Base-by-base conservation (phyloP, 2,888 invertebrate genomes). In the Glaucopsyche alexis region DNA sequence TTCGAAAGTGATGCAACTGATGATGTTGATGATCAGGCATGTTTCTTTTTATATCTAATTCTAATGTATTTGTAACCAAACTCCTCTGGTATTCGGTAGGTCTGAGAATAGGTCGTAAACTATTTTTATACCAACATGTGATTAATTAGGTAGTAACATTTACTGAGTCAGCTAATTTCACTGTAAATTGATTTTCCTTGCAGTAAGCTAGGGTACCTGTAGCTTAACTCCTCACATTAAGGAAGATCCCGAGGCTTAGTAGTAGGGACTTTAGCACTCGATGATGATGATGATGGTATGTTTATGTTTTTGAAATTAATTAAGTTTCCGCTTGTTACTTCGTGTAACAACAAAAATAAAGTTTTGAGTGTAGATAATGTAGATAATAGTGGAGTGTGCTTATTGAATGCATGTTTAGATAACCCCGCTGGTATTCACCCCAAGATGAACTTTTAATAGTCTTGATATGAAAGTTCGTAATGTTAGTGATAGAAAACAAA, bases 1-100 rank as follows among this genome's bases (percentile, higher is more conserved):
- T 91, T 92, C 75, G 90, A 90, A 75, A 76, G 81, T 40, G 90
- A 88, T 77, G 77, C 89, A 75, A 76, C 82, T 49, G 90, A 88
- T 77, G 77, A 80, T 50, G 83, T 85, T 77, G 87, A 88, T 74
- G 78, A 77, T 73, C 85, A 92, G 91, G 92, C 89, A 88, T 81
- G 87, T 87, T 65, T 66, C 50, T 76, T 60, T 72, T 52, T 71
- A 52, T 72, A 3, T 50, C 38, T 38, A 29, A 29, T 3, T 70
- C 0, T 0, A 38, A 71, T 50, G 14, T 52, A 2, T 29, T 29
- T 29, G 29, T 29, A 29, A 1, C 29, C 29, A 29, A 29, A 1
- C 29, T 29, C 29, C 29, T 0, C 1, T 4, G 29, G 29, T 29
- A 29, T 29, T 29, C 1, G 29, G 29, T 29, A 29, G 29, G 29